phyloP scores from a whole-genome alignment of 2,113 vertebrate genomes.

The Nematolebias whitei region DNA sequence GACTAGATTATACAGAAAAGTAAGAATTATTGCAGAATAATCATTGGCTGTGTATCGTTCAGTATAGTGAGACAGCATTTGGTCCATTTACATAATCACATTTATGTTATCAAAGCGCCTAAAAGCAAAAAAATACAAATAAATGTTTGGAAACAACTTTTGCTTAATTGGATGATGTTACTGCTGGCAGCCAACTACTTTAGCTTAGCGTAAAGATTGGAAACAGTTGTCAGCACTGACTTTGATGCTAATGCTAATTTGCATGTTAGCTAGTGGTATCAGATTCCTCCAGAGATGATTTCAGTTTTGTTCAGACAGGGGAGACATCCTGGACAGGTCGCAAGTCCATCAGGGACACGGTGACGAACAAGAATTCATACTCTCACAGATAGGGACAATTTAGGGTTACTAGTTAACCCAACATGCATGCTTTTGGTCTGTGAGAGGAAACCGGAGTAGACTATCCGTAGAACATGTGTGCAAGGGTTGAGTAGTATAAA shows the following conservation, averaged over 20 bases:
- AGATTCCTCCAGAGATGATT: too few species aligned
- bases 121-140: constrained; percentile 24
- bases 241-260: background rate
- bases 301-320: too few species aligned
- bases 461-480: too few species aligned
- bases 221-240: background rate
- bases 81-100: constrained; percentile 54
- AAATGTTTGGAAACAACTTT: background rate
- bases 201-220: constrained; percentile 9
- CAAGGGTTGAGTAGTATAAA: too few species aligned
- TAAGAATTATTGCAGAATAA: constrained; percentile 75
- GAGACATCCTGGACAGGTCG: too few species aligned
- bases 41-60: constrained; percentile 52
- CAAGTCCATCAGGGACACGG: too few species aligned
- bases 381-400: too few species aligned
- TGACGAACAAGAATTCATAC: too few species aligned
- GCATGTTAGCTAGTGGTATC: too few species aligned
- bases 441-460: too few species aligned
- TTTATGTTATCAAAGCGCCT: constrained; percentile 29
- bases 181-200: background rate
- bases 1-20: constrained; percentile 61
- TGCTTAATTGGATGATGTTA: background rate
- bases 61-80: constrained; percentile 58
- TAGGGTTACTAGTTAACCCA: too few species aligned
- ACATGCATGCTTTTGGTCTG: too few species aligned